A percentile compares a stretch with the other conserved stretches of the same genome.
phyloP scores from a whole-genome alignment of 2,797 vertebrate species.

The Dermochelys coriacea region DNA sequence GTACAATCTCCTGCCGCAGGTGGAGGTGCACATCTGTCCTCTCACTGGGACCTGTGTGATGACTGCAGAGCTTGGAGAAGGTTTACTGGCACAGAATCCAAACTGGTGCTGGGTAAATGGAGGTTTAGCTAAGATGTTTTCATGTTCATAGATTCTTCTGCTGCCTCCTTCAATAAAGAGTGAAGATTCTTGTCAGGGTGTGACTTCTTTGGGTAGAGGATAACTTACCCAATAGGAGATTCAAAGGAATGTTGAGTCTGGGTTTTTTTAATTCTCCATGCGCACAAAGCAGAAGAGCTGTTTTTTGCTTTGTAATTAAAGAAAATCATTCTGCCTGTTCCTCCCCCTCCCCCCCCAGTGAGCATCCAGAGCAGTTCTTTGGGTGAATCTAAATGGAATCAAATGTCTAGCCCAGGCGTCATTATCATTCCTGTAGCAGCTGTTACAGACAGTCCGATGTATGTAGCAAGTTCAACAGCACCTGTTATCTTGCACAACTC shows the following conservation, averaged over 20 bases:
- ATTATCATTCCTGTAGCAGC: not conserved
- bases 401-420: not conserved
- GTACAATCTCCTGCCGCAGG: fast-evolving
- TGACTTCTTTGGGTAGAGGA: not conserved
- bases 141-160: fast-evolving
- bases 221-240: not conserved
- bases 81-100: not conserved
- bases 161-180: not conserved
- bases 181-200: not conserved
- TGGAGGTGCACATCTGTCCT: not conserved
- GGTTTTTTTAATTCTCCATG: not conserved
- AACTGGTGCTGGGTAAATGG: not conserved
- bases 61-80: fast-evolving
- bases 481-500: not conserved
- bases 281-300: not conserved
- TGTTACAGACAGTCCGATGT: not conserved
- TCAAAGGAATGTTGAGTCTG: not conserved
- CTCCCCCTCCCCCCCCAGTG: not conserved
- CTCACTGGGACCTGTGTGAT: not conserved
- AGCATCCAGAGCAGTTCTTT: not conserved
- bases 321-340: not conserved
- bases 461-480: not conserved
- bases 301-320: conserved; percentile 9
- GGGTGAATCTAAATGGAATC: not conserved
- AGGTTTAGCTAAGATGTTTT: not conserved